Base-by-base conservation (phyloP, 2,797 vertebrate genomes). In the Ceryle rudis region DNA sequence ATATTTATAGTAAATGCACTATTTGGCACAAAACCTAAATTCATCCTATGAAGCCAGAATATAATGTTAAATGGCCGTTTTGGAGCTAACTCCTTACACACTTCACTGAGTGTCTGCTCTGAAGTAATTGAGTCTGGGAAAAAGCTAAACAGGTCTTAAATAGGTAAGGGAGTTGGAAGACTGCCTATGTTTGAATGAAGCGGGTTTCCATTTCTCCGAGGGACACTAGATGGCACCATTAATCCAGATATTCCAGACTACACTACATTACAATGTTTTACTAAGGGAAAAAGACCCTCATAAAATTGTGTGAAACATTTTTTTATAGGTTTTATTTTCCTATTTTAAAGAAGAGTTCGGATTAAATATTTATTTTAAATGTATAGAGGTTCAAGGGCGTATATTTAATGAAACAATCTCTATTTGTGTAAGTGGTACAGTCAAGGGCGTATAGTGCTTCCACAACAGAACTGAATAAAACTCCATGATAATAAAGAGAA, bases 191-290 rank as follows among this genome's bases (percentile, higher is more conserved):
- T 85, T 23, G 25, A 33, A 67, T 23, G 44, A 79, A 93, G 65
- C 12, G 35, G 46, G 28, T 73, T 88, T 82, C 13, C 78, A 92
- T 96, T 94, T 97, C 80, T 74, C 26, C 7, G 39, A 8, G 1
- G 81, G 88, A 67, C 98, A 55, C 95, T 94, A 97, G 98, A 95
- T 98, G 98, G 98, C 97, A 98, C 97, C 93, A 82, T 97, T 95
- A 61, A 89, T 84, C 96, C 97, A 97, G 93, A 46, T 3, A 96
- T 95, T 25, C 33, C 33, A 57, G 51, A 23, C 35, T 66, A 41
- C 69, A 12, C 29, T 75, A 3, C 5, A 8, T 10, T 39, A 2
- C 10, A 10, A 47, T 41, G 9, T 46, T 65, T 89, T 74, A 51
- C 37, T 31, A 35, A 72, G 44, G 14, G 66, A 69, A 67, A n/a